These are phyloP conservation scores for Spicauda simplicius DNA, from an alignment of 2,888 invertebrate genomes.

Conservation along the genomic window DNA sequence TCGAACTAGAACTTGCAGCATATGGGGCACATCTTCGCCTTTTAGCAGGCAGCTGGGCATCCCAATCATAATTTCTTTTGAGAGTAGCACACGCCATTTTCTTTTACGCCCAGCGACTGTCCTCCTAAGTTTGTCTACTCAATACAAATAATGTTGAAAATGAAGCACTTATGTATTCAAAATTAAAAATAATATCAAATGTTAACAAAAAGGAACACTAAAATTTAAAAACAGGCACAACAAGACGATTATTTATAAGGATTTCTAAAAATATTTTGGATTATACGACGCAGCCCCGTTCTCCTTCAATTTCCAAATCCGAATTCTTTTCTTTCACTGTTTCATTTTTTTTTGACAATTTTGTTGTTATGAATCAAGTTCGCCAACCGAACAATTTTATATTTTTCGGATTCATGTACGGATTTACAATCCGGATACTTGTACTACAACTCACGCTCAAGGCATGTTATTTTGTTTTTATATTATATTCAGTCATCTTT, in stretches of 20 bases:
- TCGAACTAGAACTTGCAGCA: slow-evolving; percentile 85
- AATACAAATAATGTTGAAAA: slow-evolving; percentile 56
- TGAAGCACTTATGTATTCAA: slow-evolving; percentile 60
- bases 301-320: slow-evolving; percentile 63
- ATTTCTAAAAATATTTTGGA: slow-evolving; percentile 70
- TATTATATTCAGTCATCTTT: too few relatives aligned
- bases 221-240: slow-evolving; percentile 57
- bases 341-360: slow-evolving; percentile 64
- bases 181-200: slow-evolving; percentile 67
- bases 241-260: slow-evolving; percentile 58
- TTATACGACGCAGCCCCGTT: slow-evolving; percentile 62
- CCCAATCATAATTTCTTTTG: slow-evolving; percentile 97
- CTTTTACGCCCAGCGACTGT: slow-evolving; percentile 86
- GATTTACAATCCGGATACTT: not conserved
- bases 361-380: slow-evolving; percentile 50
- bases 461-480: too few relatives aligned
- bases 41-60: slow-evolving; percentile 95
- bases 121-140: slow-evolving; percentile 60
- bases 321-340: slow-evolving; percentile 64
- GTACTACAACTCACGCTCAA: too few relatives aligned
- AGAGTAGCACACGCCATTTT: slow-evolving; percentile 99
- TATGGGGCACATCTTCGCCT: slow-evolving; percentile 96
- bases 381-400: slow-evolving; percentile 38
- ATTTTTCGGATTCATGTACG: not conserved
- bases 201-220: slow-evolving; percentile 56